Evolutionary conservation across 2,888 invertebrate species (phyloP).

Genomic region (Meta bourneti): DNA sequence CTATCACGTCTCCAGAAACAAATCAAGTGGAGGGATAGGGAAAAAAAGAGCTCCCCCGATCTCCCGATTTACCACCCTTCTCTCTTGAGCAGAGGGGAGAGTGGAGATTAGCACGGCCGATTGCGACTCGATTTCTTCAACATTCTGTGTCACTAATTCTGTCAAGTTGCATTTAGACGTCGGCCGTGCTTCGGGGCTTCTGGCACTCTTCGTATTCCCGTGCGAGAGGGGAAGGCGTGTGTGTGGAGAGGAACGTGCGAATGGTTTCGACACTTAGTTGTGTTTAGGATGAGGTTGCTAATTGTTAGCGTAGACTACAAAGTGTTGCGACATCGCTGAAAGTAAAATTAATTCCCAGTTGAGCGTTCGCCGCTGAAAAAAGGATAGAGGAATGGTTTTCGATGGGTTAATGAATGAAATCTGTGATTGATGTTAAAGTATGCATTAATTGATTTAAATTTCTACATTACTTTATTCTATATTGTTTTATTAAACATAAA

Average conservation of each 20-base stretch:
- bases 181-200: not conserved
- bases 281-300: not conserved
- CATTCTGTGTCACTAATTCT: slow-evolving; percentile 76
- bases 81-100: slow-evolving; percentile 5
- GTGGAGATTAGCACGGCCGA: slow-evolving; percentile 74
- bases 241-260: not conserved
- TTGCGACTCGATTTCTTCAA: slow-evolving; percentile 75
- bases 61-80: slow-evolving; percentile 39
- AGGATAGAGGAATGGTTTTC: too few relatives aligned
- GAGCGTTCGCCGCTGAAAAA: too few relatives aligned
- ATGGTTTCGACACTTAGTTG: not conserved
- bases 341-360: too few relatives aligned
- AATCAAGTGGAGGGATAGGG: slow-evolving; percentile 68
- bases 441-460: too few relatives aligned
- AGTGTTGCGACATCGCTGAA: not conserved
- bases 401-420: too few relatives aligned
- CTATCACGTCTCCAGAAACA: slow-evolving; percentile 74
- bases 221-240: not conserved
- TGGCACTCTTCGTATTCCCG: slow-evolving; percentile 3
- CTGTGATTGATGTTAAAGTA: too few relatives aligned
- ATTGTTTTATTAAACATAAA: too few relatives aligned
- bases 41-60: slow-evolving; percentile 57
- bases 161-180: slow-evolving; percentile 72
- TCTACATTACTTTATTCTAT: too few relatives aligned
- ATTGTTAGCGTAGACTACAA: not conserved